Base-by-base conservation (phyloP, 2,113 vertebrate genomes). In the Corvus moneduloides region DNA sequence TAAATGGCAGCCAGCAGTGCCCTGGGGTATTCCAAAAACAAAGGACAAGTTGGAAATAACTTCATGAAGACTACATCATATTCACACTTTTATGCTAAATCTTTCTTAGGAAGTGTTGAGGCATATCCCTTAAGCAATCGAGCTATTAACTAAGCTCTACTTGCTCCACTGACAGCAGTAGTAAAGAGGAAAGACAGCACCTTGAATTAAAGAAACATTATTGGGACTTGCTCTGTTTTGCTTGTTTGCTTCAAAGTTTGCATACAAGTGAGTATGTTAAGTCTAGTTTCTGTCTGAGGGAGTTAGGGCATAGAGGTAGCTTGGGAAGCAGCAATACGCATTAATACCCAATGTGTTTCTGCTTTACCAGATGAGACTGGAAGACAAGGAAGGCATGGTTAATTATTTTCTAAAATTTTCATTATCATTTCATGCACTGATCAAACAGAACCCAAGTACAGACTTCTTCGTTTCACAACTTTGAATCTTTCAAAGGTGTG, bases 91-190 rank as follows among this genome's bases (percentile, higher is more conserved):
- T 33, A 26, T 2, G 4, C 7, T 56, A 35, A 66, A 33, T 35
- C 33, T 64, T 69, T 74, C 37, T 55, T 30, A 46, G 20, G 48
- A 75, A 63, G 3, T 7, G 3, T 46, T 41, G 15, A 68, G 26
- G 11, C 9, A 30, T n/a, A 43, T 44, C 63, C 27, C 51, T 24
- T 21, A 52, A 69, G 18, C 33, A 41, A 61, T 28, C 0, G 0
- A 76, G 11, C 16, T 27, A 16, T 52, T 66, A 41, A 52, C 35
- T 41, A 52, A 67, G 21, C 26, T 63, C 6, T 15, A 15, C 23
- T 62, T 83, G 17, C 16, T 80, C 22, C 14, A 32, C 20, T 13
- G 28, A 44, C 33, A 49, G 24, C 27, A 84, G 27, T 4, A 68
- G 7, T 15, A 39, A 90, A 67, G n/a, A 72, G 12, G 32, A 80